phyloP scores from a whole-genome alignment of 2,888 invertebrate genomes.

The Drosophila mayaguana region DNA sequence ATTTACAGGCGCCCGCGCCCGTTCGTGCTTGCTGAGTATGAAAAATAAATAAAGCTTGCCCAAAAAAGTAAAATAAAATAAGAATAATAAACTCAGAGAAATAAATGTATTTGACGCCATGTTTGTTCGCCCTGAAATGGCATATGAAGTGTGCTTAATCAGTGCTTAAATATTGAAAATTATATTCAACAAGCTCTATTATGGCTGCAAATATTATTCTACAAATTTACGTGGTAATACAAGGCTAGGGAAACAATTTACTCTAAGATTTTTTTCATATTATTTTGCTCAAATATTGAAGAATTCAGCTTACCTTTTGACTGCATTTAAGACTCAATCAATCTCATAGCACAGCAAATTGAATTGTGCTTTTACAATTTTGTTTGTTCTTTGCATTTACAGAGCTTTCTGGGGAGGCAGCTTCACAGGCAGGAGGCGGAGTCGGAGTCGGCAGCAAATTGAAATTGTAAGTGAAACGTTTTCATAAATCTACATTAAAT shows the following conservation, averaged over 20 bases:
- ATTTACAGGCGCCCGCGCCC: constrained; percentile 11
- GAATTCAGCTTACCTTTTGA: neutral
- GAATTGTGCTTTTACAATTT: neutral
- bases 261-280: neutral
- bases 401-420: constrained; percentile 17
- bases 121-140: constrained; percentile 16
- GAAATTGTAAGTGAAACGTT: constrained; percentile 56
- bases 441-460: constrained; percentile 29
- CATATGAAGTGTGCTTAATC: constrained; percentile 28
- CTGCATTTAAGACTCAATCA: neutral
- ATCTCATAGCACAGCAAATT: neutral
- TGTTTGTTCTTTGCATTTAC: constrained; percentile 22
- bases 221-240: neutral
- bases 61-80: neutral
- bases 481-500: constrained; percentile 47
- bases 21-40: constrained; percentile 10
- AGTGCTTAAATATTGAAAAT: constrained; percentile 29
- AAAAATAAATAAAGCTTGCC: constrained; percentile 9
- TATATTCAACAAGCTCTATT: neutral
- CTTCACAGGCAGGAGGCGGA: neutral
- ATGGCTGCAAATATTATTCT: neutral
- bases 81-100: constrained; percentile 1
- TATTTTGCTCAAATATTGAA: neutral
- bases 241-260: neutral
- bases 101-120: constrained; percentile 1